These are phyloP conservation scores for Taxidea taxus DNA, from an alignment of 2,113 vertebrate genomes.

Conservation along the genomic window DNA sequence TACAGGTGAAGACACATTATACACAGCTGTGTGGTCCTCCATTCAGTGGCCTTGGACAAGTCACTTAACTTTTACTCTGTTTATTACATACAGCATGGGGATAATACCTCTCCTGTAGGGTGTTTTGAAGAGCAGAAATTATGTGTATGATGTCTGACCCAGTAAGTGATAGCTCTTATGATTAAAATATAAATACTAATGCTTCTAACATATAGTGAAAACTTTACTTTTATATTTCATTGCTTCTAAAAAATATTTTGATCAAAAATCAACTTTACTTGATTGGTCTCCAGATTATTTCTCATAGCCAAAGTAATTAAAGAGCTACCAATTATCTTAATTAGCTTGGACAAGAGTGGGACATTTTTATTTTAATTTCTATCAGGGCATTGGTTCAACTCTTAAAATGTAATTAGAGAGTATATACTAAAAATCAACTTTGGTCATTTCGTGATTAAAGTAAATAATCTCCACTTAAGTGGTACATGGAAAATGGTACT, in stretches of 20 bases:
- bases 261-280: background rate
- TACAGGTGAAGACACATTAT: background rate
- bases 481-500: background rate
- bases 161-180: background rate
- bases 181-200: constrained; percentile 3
- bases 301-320: background rate
- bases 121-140: background rate
- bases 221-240: constrained; percentile 21
- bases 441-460: background rate
- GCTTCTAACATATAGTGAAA: background rate
- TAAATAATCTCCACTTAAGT: constrained; percentile 2
- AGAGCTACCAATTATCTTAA: background rate
- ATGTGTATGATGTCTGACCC: background rate
- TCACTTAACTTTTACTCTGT: background rate
- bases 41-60: background rate
- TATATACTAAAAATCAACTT: background rate
- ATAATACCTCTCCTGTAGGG: background rate
- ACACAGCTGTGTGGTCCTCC: background rate
- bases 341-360: background rate
- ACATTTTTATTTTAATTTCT: constrained; percentile 35
- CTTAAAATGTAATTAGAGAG: background rate
- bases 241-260: constrained; percentile 46
- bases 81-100: background rate
- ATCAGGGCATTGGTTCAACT: background rate
- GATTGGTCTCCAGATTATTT: background rate